Conservation (phyloP, 1,140 invertebrate genomes). For the Probaryconus sp. region DNA sequence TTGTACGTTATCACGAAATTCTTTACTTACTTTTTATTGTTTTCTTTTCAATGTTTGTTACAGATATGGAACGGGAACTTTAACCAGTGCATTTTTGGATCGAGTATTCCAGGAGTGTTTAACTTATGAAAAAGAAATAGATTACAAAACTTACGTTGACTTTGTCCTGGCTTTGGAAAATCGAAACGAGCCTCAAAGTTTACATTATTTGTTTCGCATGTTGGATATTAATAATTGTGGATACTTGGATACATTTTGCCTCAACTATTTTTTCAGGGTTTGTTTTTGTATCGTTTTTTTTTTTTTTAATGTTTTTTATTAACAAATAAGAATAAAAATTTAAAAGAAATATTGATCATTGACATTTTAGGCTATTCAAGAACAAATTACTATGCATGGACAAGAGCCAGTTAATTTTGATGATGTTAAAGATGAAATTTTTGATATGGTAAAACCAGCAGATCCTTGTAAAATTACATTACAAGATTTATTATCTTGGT, state of each 20-base stretch:
- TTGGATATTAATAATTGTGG: conserved; percentile 93
- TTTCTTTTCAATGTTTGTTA: conserved; percentile 34
- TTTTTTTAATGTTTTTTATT: conserved; percentile 13
- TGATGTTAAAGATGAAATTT: conserved; percentile 98
- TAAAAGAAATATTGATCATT: conserved; percentile 22
- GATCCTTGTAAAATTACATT: conserved; percentile 92
- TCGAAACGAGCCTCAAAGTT: conserved; percentile 91
- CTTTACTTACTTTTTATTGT: conserved; percentile 16
- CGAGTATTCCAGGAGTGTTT: conserved; percentile 96
- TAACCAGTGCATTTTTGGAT: conserved; percentile 95
- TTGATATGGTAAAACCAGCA: conserved; percentile 96
- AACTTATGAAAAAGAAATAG: conserved; percentile 98
- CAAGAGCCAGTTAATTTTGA: conserved; percentile 93
- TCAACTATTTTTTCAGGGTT: conserved; percentile 96
- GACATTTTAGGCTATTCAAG: conserved; percentile 87
- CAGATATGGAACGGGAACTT: conserved; percentile 92
- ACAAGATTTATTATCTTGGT: conserved; percentile 86
- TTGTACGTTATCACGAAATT: conserved; percentile 1
- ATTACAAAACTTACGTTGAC: conserved; percentile 98
- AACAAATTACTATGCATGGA: conserved; percentile 90
- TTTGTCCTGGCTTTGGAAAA: conserved; percentile 97
- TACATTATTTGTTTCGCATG: conserved; percentile 95
- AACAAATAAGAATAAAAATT: conserved; percentile 4
- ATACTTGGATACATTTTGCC: conserved; percentile 92
- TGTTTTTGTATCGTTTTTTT: conserved; percentile 44